Base-by-base conservation (phyloP, 2,113 vertebrate species). In the Catagonus wagneri region DNA sequence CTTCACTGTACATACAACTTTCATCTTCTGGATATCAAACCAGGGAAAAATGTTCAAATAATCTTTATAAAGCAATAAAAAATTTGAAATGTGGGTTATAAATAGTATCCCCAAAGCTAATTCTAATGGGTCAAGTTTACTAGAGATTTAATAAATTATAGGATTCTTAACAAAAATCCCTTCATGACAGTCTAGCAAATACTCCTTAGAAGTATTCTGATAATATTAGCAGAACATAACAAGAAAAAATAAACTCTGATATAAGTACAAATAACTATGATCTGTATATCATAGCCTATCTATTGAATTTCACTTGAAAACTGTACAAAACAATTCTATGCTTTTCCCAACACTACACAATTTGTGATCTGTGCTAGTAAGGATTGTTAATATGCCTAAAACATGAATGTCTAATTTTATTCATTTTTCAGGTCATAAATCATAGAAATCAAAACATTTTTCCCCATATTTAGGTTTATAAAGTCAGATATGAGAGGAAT, bases 201-300 rank as follows among this genome's bases (percentile, higher is more conserved):
- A 80, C 52, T 85, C 39, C 25, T 80, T 84, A 60, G 32, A 92
- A 72, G 25, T 68, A 79, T 15, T 89, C n/a, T 32, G 19, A 74
- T 39, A 8, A 79, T 79, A 72, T 39, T 69, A 58, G 17, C 23
- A 84, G n/a, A 92, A 89, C 1, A 92, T 19, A 69, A 94, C 9
- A n/a, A 93, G 39, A 89, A 96, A 94, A 92, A 60, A 60, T 32
- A 87, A 86, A 84, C 12, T 65, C 78, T 89, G 17, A 75, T 71
- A 71, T 68, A 81, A 52, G 50, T 75, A 69, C 12, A 92, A 54
- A 74, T 68, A 93, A 75, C 72, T 83, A 94, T n/a, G 19, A 11
- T 69, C 15, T 83, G 15, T 50, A 60, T 66, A 36, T 85, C 66
- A 72, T 32, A 74, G 34, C 14, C 13, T 74, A 17, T 3, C 17